Percentiles rank a stretch among this genome's conserved stretches.
Evolutionary conservation across 2,888 invertebrate genomes (phyloP).

Genomic region (Ormyrus rosae): DNA sequence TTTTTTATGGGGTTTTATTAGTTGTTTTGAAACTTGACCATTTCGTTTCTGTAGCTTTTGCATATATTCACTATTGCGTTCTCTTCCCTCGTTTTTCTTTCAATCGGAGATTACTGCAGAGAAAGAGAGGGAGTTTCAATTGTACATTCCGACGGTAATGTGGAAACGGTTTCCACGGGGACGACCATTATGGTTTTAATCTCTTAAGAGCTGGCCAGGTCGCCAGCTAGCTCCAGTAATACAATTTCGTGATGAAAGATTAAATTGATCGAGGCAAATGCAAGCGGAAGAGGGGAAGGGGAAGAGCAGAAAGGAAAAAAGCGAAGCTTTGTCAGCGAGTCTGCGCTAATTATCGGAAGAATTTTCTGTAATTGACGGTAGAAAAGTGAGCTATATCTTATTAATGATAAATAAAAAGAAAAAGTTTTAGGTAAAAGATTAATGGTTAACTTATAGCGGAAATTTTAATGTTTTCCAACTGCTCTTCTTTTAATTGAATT

Average conservation of each 20-base stretch:
- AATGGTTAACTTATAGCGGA: too few relatives aligned
- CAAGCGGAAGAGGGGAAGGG: background rate
- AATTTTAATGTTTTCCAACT: too few relatives aligned
- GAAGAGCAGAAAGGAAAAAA: background rate
- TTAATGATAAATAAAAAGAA: too few relatives aligned
- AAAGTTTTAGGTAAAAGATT: too few relatives aligned
- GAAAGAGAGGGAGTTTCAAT: constrained; percentile 45
- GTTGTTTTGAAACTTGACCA: too few relatives aligned
- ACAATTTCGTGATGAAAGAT: constrained; percentile 48
- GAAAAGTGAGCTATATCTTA: background rate
- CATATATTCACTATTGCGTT: background rate
- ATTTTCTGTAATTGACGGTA: constrained; percentile 18
- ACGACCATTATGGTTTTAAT: constrained; percentile 55
- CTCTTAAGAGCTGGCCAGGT: constrained; percentile 39
- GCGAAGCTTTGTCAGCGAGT: constrained; percentile 27
- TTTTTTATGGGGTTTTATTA: too few relatives aligned
- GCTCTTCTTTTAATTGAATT: too few relatives aligned
- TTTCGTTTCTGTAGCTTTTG: too few relatives aligned
- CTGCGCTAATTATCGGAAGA: constrained; percentile 42
- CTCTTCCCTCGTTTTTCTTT: constrained; percentile 6
- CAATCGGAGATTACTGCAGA: constrained; percentile 21
- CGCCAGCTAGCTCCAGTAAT: constrained; percentile 19
- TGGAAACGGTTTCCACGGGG: constrained; percentile 45
- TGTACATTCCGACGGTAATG: constrained; percentile 42
- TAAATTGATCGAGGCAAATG: constrained; percentile 48